Conservation (phyloP, 2,797 vertebrate species). For the Ctenopoma kingsleyae region DNA sequence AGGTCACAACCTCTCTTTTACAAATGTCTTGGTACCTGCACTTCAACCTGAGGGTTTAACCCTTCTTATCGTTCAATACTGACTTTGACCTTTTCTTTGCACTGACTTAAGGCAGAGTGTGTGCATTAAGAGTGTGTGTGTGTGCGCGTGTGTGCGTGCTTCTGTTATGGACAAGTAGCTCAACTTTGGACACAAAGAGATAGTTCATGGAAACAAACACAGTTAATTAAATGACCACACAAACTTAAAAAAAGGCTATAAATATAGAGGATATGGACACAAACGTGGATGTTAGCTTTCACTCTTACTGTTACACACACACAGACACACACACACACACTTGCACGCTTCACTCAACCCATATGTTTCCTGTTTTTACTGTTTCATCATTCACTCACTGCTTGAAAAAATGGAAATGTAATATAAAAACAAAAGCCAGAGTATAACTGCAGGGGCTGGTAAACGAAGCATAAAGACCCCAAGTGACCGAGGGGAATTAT, state of each 20-base stretch:
- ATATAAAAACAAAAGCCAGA: conserved; percentile 83
- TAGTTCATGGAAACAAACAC: conserved; percentile 4
- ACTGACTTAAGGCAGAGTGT: conserved; percentile 60
- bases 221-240: conserved; percentile 18
- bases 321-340: conserved; percentile 23
- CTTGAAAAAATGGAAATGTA: conserved; percentile 67
- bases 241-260: conserved; percentile 21
- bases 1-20: conserved; percentile 69
- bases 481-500: conserved; percentile 85
- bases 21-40: conserved; percentile 65
- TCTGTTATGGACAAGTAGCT: background rate
- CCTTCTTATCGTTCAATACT: conserved; percentile 68
- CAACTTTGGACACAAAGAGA: conserved; percentile 27
- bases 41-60: conserved; percentile 74
- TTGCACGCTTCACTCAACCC: conserved; percentile 56
- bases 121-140: conserved; percentile 35
- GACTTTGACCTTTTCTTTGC: conserved; percentile 71
- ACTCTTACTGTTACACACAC: conserved; percentile 23
- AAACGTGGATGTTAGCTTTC: conserved; percentile 29
- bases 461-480: conserved; percentile 83
- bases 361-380: conserved; percentile 65
- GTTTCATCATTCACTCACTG: conserved; percentile 72
- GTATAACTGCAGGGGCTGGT: conserved; percentile 82
- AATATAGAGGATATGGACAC: conserved; percentile 6
- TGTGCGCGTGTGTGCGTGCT: conserved; percentile 13